Evolutionary conservation across 2,888 invertebrate genomes (phyloP).

Genomic region (Sepiola atlantica): DNA sequence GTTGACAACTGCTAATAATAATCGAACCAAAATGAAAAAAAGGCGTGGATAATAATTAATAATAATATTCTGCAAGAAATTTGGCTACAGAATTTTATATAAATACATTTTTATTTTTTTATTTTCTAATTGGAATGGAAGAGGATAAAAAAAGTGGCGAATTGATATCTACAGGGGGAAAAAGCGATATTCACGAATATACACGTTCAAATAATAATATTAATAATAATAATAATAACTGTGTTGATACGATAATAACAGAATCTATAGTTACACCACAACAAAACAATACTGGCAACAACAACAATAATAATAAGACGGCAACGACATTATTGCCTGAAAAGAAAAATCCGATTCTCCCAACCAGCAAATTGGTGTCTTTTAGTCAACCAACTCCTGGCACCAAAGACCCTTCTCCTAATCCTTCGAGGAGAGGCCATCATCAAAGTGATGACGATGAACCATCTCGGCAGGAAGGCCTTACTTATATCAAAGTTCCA

Average conservation of each 20-base stretch:
- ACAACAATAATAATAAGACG: background rate
- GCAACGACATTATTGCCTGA: background rate
- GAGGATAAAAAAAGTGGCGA: background rate
- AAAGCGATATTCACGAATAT: background rate
- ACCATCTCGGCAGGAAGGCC: background rate
- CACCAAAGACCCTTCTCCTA: background rate
- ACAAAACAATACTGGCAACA: background rate
- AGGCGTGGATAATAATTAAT: background rate
- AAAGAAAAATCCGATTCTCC: background rate
- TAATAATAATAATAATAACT: background rate
- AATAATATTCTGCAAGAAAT: too few relatives aligned
- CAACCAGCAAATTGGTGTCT: background rate
- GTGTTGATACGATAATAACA: background rate
- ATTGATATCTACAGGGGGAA: background rate
- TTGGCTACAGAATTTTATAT: too few relatives aligned
- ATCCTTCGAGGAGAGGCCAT: background rate
- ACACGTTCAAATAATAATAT: too few relatives aligned
- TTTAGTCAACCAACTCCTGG: background rate
- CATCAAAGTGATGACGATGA: background rate
- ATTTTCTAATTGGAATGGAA: background rate
- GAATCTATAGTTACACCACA: conserved; percentile 13
- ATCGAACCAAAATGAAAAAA: background rate
- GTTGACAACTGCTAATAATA: background rate
- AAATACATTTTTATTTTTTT: background rate
- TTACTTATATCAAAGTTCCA: background rate